phyloP scores from a whole-genome alignment of 2,113 vertebrate genomes.

The Stigmatopora nigra region DNA sequence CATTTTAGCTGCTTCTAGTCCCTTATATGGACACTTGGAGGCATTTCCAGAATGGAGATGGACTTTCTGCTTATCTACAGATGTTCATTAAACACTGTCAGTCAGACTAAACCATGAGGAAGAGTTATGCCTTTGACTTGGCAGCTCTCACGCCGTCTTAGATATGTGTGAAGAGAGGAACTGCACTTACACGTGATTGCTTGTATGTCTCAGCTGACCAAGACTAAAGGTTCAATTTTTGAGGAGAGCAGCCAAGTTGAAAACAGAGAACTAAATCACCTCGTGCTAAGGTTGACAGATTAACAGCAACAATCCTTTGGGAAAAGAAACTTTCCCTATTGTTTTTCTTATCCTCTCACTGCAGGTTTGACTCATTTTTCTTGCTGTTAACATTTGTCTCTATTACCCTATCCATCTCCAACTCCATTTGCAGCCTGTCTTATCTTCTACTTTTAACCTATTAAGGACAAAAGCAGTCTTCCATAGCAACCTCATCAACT shows the following conservation, averaged over 20 bases:
- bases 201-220: slow-evolving; percentile 11
- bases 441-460: not conserved
- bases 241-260: slow-evolving; percentile 26
- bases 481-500: not conserved
- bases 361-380: slow-evolving; percentile 11
- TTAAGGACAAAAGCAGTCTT: not conserved
- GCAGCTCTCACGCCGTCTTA: not conserved
- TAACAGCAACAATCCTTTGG: slow-evolving; percentile 57
- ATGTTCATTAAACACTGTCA: not conserved
- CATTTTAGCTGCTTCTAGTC: slow-evolving; percentile 18
- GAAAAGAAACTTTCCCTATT: slow-evolving; percentile 47
- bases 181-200: slow-evolving; percentile 5
- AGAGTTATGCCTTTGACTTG: slow-evolving; percentile 6
- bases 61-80: not conserved
- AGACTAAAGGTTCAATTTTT: slow-evolving; percentile 40
- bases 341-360: slow-evolving; percentile 16
- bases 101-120: not conserved
- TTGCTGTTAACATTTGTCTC: not conserved
- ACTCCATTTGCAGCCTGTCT: not conserved
- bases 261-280: slow-evolving; percentile 31
- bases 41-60: slow-evolving; percentile 19
- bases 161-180: slow-evolving; percentile 14
- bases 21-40: slow-evolving; percentile 64
- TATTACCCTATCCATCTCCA: slow-evolving; percentile 14
- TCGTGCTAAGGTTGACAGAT: slow-evolving; percentile 14